Conservation (phyloP, 1,140 invertebrate genomes). For the Apis florea region DNA sequence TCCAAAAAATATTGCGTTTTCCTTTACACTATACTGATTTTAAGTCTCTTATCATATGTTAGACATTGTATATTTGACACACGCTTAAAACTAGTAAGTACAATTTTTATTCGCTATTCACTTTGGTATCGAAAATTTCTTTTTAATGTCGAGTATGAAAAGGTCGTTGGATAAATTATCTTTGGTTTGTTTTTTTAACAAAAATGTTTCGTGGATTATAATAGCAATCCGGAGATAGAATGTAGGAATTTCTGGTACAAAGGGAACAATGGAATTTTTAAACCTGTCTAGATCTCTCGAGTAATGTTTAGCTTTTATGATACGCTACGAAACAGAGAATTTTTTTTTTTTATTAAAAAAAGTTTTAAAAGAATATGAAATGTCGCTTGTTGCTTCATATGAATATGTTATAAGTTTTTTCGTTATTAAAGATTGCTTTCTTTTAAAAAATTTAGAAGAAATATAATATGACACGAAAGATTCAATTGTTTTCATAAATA, state of each 20-base stretch:
- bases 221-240: background rate
- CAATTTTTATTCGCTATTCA: slow-evolving; percentile 1
- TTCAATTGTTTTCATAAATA: too few relatives aligned
- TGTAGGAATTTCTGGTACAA: background rate
- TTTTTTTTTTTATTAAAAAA: background rate
- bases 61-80: background rate
- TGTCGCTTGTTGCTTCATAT: background rate
- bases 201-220: slow-evolving; percentile 22
- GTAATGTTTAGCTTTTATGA: background rate
- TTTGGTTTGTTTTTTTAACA: slow-evolving; percentile 19
- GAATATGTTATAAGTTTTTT: background rate
- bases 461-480: too few relatives aligned
- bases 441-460: background rate
- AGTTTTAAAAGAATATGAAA: background rate
- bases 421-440: background rate
- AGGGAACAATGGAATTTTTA: slow-evolving; percentile 18
- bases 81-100: background rate
- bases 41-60: background rate
- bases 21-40: too few relatives aligned
- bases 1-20: too few relatives aligned
- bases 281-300: background rate
- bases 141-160: slow-evolving; percentile 39
- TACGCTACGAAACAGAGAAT: background rate
- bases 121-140: slow-evolving; percentile 16
- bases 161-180: slow-evolving; percentile 22